Evolutionary conservation across 2,888 invertebrate species (phyloP), one percentile per base, ranked within the genome.

Genomic region (Drosophila maculinotata): DNA sequence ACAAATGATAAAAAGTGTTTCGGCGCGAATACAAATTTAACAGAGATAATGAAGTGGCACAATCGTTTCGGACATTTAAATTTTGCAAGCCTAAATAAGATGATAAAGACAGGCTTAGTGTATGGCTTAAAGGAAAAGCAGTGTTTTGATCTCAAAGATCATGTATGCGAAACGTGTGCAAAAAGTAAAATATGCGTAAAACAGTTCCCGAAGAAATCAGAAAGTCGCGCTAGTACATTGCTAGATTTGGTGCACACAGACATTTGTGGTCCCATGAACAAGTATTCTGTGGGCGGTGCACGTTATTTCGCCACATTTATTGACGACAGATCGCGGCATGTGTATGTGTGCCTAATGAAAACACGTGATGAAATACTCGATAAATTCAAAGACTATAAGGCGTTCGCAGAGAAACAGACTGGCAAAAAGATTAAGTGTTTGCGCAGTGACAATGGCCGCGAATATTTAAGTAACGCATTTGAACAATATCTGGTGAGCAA

Each of bases 181-280:
- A 51, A 33, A 36, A n/a, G 36, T 10, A 49, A 23, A 14, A 15
- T 48, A 12, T 44, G 53, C 10, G 53, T 53, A 6, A 44, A 53
- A 8, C 10, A 9, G 9, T 54, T 45, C 10, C 54, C 36, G 2
- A 52, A 28, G 15, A 1, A 0, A 8, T 15, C 38, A 1, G 44
- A 56, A 17, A 49, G 17, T 44, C 26, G 62, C 2, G 30, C 38
- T 5, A 25, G 9, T 54, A 1, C 31, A 12, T 5, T 6, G n/a
- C n/a, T n/a, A n/a, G n/a, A 30, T 3, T 28, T 44, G 9, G 12
- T 31, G 12, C 30, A 30, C 5, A 35, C 33, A 9, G 33, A 35
- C 33, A 52, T n/a, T n/a, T 28, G 7, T 7, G 28, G 28, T 7
- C 28, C 28, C 8, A 28, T 28, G 7, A 28, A 8, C 7, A 23